Percentiles rank a stretch among this genome's conserved stretches.
Conservation (phyloP, 2,888 invertebrate species). For the Nomada lathburiana region DNA sequence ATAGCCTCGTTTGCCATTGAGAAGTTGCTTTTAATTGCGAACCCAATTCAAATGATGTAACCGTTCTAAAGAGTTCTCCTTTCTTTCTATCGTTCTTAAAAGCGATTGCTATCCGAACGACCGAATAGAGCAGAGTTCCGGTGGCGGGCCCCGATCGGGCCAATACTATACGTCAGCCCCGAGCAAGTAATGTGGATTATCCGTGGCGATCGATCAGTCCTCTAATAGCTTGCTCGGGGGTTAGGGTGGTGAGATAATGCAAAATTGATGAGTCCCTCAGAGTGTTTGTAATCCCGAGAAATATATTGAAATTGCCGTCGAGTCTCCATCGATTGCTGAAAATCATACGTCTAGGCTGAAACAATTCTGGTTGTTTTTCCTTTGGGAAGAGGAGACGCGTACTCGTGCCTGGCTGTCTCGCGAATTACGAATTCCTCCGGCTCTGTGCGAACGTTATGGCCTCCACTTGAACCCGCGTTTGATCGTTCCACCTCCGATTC, state of each 20-base stretch:
- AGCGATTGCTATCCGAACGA: conserved; percentile 12
- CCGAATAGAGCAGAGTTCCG: conserved; percentile 43
- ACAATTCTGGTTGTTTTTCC: conserved; percentile 67
- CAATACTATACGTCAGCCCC: conserved; percentile 66
- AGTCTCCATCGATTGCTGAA: conserved; percentile 51
- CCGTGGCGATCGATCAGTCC: conserved; percentile 70
- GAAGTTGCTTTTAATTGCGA: background rate
- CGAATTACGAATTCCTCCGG: conserved; percentile 46
- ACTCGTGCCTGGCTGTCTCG: background rate
- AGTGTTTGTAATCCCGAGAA: conserved; percentile 76
- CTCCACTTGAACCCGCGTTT: conserved; percentile 4
- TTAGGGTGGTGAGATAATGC: conserved; percentile 71
- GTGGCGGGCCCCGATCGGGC: conserved; percentile 38
- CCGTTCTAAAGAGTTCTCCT: background rate
- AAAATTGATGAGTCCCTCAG: conserved; percentile 74
- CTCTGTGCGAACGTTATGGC: background rate
- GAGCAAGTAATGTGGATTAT: conserved; percentile 72
- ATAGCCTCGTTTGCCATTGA: background rate
- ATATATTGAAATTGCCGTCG: conserved; percentile 74
- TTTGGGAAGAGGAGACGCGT: background rate
- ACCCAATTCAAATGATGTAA: background rate
- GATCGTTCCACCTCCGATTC: conserved; percentile 30
- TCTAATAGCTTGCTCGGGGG: conserved; percentile 74
- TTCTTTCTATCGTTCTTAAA: background rate
- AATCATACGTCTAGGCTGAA: conserved; percentile 63